Percentiles rank a stretch among this genome's conserved stretches.
These are phyloP conservation scores for Otis tarda DNA, from an alignment of 2,113 vertebrate genomes.

Conservation along the genomic window DNA sequence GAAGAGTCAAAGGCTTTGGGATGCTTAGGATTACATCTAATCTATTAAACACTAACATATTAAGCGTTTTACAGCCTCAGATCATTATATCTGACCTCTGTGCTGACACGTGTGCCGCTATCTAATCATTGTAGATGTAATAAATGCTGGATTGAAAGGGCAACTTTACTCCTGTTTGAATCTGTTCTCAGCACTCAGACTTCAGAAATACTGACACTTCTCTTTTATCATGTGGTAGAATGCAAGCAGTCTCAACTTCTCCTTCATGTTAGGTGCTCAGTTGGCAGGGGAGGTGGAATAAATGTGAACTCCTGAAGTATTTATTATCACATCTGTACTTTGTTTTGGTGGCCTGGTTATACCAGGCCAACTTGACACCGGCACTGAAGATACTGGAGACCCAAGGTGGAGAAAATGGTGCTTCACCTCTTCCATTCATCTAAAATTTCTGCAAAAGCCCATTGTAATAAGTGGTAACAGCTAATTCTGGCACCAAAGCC, in stretches of 20 bases:
- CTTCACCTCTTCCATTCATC: neutral
- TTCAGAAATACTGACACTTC: neutral
- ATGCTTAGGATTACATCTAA: constrained; percentile 11
- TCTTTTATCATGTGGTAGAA: neutral
- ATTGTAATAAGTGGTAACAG: neutral
- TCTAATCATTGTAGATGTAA: neutral
- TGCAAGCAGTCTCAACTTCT: neutral
- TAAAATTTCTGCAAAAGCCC: neutral
- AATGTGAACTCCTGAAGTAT: neutral
- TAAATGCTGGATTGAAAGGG: constrained; percentile 2
- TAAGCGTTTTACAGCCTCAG: constrained; percentile 14
- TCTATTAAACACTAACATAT: neutral
- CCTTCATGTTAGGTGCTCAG: neutral
- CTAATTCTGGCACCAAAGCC: neutral
- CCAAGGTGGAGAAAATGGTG: neutral
- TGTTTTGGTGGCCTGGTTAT: neutral
- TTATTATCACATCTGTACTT: neutral
- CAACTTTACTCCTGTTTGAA: neutral
- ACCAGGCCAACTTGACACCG: neutral
- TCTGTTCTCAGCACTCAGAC: neutral
- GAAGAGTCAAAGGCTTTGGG: constrained; percentile 24
- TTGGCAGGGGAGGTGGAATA: neutral
- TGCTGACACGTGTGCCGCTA: constrained; percentile 6
- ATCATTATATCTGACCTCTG: constrained; percentile 40
- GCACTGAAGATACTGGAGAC: neutral